These are phyloP conservation scores for Gadopsis marmoratus DNA, from an alignment of 2,797 vertebrate genomes.

Conservation along the genomic window DNA sequence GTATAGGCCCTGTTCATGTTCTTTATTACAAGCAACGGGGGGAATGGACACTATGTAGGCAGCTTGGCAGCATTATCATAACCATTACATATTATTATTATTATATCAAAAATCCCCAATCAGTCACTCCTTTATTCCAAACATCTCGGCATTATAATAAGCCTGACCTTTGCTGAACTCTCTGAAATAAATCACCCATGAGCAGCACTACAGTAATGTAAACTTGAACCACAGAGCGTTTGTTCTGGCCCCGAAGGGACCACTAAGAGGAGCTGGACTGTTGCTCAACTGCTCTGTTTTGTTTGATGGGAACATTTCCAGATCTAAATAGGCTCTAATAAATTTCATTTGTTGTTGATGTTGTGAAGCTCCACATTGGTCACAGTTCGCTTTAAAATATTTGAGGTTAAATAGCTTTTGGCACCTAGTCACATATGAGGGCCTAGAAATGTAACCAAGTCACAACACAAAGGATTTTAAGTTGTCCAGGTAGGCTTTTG, in stretches of 20 bases:
- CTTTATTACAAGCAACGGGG: background rate
- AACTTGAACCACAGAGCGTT: conserved; percentile 60
- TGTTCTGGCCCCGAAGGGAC: conserved; percentile 53
- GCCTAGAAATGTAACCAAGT: conserved; percentile 14
- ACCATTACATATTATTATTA: background rate
- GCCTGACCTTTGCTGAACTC: conserved; percentile 54
- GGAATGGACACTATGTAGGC: background rate
- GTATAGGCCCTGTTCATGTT: background rate
- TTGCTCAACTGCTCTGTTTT: conserved; percentile 62
- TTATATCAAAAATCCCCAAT: conserved; percentile 3
- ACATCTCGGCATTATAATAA: conserved; percentile 45
- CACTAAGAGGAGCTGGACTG: conserved; percentile 45
- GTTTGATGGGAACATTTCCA: conserved; percentile 69
- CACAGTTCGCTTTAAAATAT: conserved; percentile 17
- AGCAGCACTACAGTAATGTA: conserved; percentile 59
- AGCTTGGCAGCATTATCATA: background rate
- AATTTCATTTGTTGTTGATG: conserved; percentile 55
- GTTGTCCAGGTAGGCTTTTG: conserved; percentile 18
- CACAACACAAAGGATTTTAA: conserved; percentile 47
- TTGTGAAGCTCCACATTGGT: conserved; percentile 34
- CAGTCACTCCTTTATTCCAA: conserved; percentile 50
- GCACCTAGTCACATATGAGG: conserved; percentile 33
- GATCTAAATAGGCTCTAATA: conserved; percentile 67
- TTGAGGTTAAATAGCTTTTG: conserved; percentile 37
- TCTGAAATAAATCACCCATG: conserved; percentile 60